Evolutionary conservation across 2,888 invertebrate genomes (phyloP), one percentile per base, ranked within the genome.

Genomic region (Campaea margaritaria): DNA sequence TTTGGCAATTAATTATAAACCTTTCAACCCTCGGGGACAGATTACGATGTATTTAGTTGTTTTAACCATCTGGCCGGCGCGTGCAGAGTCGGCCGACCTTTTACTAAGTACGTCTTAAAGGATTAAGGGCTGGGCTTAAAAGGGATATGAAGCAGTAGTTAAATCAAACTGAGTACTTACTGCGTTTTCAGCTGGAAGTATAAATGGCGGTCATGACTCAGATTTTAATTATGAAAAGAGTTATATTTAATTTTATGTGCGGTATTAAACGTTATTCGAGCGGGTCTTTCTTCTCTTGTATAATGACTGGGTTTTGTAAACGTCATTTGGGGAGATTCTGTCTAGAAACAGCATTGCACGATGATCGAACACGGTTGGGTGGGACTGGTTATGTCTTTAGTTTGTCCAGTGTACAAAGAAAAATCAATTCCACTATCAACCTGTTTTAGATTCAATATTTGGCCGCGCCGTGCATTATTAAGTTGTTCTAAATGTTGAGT

Each of bases 81-180:
- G 5, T 43, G 14, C 13, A 54, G 7, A 31, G 12, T 34, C 48
- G 42, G 38, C 11, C 43, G 38, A 48, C 56, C 49, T 42, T 58
- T 34, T 16, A 39, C 36, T 44, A 28, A n/a, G 44, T 47, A 31
- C 31, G 31, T 31, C 44, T 51, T 46, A 58, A 51, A 46, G 51
- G 57, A 58, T 58, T 58, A 58, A 50, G 36, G 21, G 51, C 39
- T 36, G n/a, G 16, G 43, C 49, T n/a, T 56, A 27, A 49, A 58
- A 51, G 34, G 36, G 39, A 45, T 34, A 51, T 42, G 46, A 13
- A 36, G 34, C 38, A 36, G 16, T 38, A 50, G 51, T 45, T 21
- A 57, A 39, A 46, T 34, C 27, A 51, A 49, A 58, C 50, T 57
- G 27, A 38, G 36, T 9, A 7, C 7, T 7, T 43, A 34, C 39